Evolutionary conservation across 2,113 vertebrate genomes (phyloP), one percentile per base, ranked within the genome.

Genomic region (Takifugu bimaculatus): DNA sequence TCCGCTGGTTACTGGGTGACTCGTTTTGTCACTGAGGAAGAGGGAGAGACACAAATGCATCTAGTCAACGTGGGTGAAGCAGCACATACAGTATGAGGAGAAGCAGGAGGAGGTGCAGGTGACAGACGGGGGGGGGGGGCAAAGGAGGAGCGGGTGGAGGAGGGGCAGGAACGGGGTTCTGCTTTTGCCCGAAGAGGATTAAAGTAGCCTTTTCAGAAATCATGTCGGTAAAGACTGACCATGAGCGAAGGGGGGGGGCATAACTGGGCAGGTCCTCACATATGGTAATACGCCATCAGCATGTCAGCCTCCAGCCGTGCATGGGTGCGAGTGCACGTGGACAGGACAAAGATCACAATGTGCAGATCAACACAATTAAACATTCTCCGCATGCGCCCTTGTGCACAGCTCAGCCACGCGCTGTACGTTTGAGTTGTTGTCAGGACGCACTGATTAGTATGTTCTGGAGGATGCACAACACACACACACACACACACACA

Each of bases 361-460:
- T 47, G 10, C 13, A 47, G 45, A 47, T 47, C 13, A 47, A 47
- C 14, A n/a, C 6, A 47, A 13, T 15, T 1, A 47, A 4, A 47
- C 45, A 47, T 47, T n/a, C 1, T 47, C 45, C 13, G 26, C 26
- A 28, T 26, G 6, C 11, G 27, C 51, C 26, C 50, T 26, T n/a
- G 20, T 12, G 11, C 20, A 51, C 25, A 56, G 29, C 1, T 20
- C 52, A 61, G 20, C 47, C 68, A 74, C 66, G 66, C 74, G 65
- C 65, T 62, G 52, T 71, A 15, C 3, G 11, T 61, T 72, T 85
- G 77, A 84, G 60, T 84, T 79, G 82, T 45, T 5, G 6, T 2
- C 28, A 48, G 85, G 77, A 75, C 72, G 76, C 68, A 63, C 57
- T 49, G 48, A 63, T 62, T 71, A 74, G 68, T 68, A 55, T 72